Evolutionary conservation across 2,888 invertebrate species (phyloP), one percentile per base, ranked within the genome.

Genomic region (Caenorhabditis auriculariae): DNA sequence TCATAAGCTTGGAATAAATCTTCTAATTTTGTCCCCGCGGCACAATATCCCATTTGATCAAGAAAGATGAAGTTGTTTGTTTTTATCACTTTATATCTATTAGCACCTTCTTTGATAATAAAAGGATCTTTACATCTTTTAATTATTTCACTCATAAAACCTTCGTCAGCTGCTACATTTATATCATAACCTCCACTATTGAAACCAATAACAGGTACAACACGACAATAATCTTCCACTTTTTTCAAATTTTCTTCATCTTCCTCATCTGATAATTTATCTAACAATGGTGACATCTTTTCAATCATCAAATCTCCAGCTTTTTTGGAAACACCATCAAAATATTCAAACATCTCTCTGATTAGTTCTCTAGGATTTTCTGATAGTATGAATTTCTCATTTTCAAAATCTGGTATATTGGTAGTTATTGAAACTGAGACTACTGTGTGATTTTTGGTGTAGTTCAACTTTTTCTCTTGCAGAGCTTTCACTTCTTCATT

Each of bases 71-170:
- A 57, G 15, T 38, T 23, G 4, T 35, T 32, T 23, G 57, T 57
- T 52, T 57, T 57, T 45, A 57, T 57, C 6, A 43, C 44, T 23
- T 56, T 56, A 44, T 56, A 56, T 56, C 56, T 50, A 39, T 51
- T 56, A n/a, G n/a, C n/a, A 50, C 56, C 57, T 51, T 57, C 57
- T 50, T 57, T 57, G 4, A 57, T 57, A 23, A 57, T 17, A 27
- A 57, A 46, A 39, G 57, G 51, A 23, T 57, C 29, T 19, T 38
- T 29, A 46, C 37, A 23, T 39, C 41, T 46, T 45, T 41, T 9
- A 27, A 52, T 27, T 41, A 51, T 39, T 50, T 46, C 52, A 32
- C 46, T 51, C 57, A 57, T 57, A 41, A 57, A 52, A 52, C 52
- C 57, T 51, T 57, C 15, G 28, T 28, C 29, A 52, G 51, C 38